Evolutionary conservation across 2,113 vertebrate species (phyloP), one percentile per base, ranked within the genome.

Genomic region (Glaucomys volans): DNA sequence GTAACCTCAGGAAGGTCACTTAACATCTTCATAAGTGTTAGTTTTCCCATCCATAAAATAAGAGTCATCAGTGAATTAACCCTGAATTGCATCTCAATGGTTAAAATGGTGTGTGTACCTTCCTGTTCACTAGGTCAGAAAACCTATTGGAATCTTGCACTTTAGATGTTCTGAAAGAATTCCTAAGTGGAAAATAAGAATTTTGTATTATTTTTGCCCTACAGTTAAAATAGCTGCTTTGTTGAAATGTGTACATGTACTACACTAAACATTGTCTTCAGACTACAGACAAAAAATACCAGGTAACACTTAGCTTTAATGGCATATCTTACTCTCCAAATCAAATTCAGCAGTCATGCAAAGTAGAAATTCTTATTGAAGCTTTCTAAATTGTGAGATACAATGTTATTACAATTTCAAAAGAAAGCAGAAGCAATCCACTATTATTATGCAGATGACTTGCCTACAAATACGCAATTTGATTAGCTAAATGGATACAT

Each of bases 401-500:
- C 32, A 0, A 74, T 44, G 42, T 52, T 95, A 97, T 76, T 97
- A 97, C 95, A 95, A 97, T 95, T 47, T 62, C 87, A 96, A 97
- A 89, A 35, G 87, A 30, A 87, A 96, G 97, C 94, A 84, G 93
- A 97, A 95, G 87, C 96, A 75, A 87, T 18, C 50, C 64, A 71
- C 59, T 52, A 44, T 94, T 93, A 92, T 87, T 96, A 95, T 12
- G 96, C 75, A 1, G 0, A 87, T 66, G 57, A 93, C 47, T 98
- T 28, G 8, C 91, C 42, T 66, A 84, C 0, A 1, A 67, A 26
- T 80, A 67, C 4, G 54, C 79, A 76, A 42, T 94, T 82, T 8
- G 54, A 95, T 97, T 95, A 97, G 95, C 97, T 88, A 75, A 71
- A 96, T 95, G 97, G 90, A 87, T 87, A 40, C 98, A 98, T 99